Evolutionary conservation across 2,113 vertebrate genomes (phyloP).

Genomic region (Casuarius casuarius): DNA sequence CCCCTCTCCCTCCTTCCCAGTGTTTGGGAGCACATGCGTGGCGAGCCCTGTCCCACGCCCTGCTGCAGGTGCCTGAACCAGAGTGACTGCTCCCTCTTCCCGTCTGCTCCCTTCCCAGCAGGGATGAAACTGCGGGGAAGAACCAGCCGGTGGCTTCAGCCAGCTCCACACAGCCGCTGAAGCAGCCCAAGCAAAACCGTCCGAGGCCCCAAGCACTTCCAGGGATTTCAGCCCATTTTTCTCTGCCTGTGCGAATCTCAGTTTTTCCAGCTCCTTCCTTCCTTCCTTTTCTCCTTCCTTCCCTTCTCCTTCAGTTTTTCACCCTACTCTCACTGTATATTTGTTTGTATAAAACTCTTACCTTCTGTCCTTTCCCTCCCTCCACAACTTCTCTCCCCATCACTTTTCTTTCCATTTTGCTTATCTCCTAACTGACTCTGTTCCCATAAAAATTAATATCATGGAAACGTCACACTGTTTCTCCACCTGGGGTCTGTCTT

Average conservation of each 20-base stretch:
- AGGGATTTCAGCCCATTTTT: not conserved
- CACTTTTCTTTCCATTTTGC: not conserved
- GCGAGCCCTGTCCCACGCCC: fast-evolving
- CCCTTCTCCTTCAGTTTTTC: not conserved
- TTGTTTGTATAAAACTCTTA: not conserved
- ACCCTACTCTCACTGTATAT: not conserved
- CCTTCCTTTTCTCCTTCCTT: not conserved
- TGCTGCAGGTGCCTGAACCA: not conserved
- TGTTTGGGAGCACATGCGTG: not conserved
- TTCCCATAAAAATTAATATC: not conserved
- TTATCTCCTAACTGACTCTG: not conserved
- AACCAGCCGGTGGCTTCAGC: not conserved
- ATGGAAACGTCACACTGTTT: constrained; percentile 17
- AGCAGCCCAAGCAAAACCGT: not conserved
- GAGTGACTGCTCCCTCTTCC: not conserved
- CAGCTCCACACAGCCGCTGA: not conserved
- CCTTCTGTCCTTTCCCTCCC: not conserved
- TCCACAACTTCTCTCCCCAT: not conserved
- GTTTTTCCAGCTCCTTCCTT: not conserved
- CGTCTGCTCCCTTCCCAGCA: not conserved
- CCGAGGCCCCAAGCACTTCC: not conserved
- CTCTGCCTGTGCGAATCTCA: not conserved
- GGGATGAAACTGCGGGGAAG: not conserved
- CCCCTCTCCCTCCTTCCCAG: not conserved
- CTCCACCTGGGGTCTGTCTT: constrained; percentile 56